A percentile compares a stretch with the other conserved stretches of the same genome.
These are phyloP conservation scores for Desmodus rotundus DNA, from an alignment of 2,113 vertebrate genomes.

Conservation along the genomic window DNA sequence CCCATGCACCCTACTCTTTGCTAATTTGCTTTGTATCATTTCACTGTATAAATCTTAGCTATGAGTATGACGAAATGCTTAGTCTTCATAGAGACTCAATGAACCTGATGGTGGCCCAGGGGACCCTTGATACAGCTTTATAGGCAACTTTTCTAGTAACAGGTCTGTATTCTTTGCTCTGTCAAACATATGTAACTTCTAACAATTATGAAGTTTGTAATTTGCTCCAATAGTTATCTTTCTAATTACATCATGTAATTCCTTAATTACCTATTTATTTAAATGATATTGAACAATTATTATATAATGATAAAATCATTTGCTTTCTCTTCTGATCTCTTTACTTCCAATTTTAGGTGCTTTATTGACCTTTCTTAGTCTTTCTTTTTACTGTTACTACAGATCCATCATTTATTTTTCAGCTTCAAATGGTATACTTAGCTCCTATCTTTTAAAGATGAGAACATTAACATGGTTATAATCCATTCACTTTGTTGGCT, in stretches of 20 bases:
- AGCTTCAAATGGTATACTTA: neutral
- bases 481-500: neutral
- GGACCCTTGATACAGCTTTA: neutral
- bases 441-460: neutral
- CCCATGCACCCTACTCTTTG: neutral
- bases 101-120: neutral
- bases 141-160: neutral
- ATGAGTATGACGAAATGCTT: neutral
- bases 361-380: slow-evolving; percentile 5
- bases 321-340: neutral
- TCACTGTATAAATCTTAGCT: neutral
- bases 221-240: neutral
- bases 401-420: neutral
- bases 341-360: neutral
- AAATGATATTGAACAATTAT: neutral
- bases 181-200: neutral
- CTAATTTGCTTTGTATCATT: neutral
- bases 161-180: neutral
- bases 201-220: neutral
- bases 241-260: neutral
- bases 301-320: neutral
- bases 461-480: neutral
- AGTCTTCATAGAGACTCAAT: neutral
- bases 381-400: neutral
- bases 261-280: neutral